Conservation (phyloP, 2,888 invertebrate genomes). For the Subacronicta megacephala region DNA sequence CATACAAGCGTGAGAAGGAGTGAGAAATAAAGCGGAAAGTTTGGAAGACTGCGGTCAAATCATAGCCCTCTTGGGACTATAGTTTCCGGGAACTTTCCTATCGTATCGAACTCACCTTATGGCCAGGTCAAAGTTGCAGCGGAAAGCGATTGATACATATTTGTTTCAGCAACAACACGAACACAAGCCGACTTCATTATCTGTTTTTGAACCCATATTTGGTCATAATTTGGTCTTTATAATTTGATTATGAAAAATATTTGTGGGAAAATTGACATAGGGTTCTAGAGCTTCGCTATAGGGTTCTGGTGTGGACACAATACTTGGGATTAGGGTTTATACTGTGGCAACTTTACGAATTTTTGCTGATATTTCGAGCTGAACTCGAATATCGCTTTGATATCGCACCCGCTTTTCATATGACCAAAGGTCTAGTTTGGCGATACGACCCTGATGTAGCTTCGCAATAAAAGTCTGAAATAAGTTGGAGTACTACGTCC, state of each 20-base stretch:
- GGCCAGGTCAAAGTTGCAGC: slow-evolving; percentile 16
- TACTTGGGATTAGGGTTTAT: no score
- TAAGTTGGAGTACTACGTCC: slow-evolving; percentile 58
- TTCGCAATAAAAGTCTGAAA: slow-evolving; percentile 66
- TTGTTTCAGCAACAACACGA: not conserved
- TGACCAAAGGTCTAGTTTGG: slow-evolving; percentile 44
- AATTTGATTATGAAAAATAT: no score
- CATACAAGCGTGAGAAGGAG: slow-evolving; percentile 61
- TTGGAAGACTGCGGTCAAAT: slow-evolving; percentile 81
- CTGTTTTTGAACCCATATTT: no score
- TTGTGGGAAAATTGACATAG: no score
- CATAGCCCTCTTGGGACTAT: slow-evolving; percentile 77
- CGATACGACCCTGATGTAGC: slow-evolving; percentile 66
- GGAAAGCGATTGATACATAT: slow-evolving; percentile 12
- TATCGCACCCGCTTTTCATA: slow-evolving; percentile 19
- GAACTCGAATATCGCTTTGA: not conserved
- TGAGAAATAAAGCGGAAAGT: slow-evolving; percentile 73
- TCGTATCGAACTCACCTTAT: slow-evolving; percentile 47
- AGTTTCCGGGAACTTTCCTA: slow-evolving; percentile 73
- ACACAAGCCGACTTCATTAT: not conserved
- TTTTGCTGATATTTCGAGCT: no score
- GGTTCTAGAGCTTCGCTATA: no score
- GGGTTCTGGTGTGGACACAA: no score
- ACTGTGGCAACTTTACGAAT: no score
- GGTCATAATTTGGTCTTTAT: no score